Conservation (phyloP, 2,113 vertebrate genomes). For the Synchiropus splendidus region DNA sequence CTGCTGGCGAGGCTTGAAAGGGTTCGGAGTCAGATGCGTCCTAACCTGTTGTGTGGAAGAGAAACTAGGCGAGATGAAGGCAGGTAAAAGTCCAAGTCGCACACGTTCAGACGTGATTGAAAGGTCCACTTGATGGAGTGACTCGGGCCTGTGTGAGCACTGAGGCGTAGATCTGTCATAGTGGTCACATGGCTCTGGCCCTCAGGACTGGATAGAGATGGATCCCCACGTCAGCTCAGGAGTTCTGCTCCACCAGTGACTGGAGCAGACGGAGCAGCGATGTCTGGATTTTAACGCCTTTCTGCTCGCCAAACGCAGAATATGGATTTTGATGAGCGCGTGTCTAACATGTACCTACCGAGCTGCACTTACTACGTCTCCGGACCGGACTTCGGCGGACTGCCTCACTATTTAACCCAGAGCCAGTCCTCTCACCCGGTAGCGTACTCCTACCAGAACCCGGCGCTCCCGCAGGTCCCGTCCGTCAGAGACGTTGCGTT, state of each 20-base stretch:
- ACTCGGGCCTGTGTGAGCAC: slow-evolving; percentile 50
- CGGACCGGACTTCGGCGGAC: slow-evolving; percentile 93
- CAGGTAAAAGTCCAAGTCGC: too few species aligned
- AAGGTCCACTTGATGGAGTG: slow-evolving; percentile 34
- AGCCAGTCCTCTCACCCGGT: slow-evolving; percentile 95
- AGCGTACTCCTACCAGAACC: slow-evolving; percentile 93
- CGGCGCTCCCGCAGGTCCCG: slow-evolving; percentile 93
- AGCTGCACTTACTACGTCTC: slow-evolving; percentile 99
- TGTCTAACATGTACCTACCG: slow-evolving; percentile 98
- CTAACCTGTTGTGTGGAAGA: too few species aligned
- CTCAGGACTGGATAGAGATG: slow-evolving; percentile 97
- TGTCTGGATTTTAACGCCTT: slow-evolving; percentile 76
- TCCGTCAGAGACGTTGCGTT: slow-evolving; percentile 97
- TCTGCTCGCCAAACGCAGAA: slow-evolving; percentile 77
- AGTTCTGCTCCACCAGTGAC: slow-evolving; percentile 91
- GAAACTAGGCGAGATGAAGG: too few species aligned
- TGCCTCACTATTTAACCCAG: slow-evolving; percentile 96
- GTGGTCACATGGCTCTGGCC: slow-evolving; percentile 98
- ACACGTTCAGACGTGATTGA: too few species aligned
- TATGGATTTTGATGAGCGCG: slow-evolving; percentile 99
- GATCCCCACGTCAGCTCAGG: slow-evolving; percentile 99
- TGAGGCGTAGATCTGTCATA: slow-evolving; percentile 82
- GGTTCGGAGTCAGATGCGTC: too few species aligned
- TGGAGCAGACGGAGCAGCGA: slow-evolving; percentile 88
- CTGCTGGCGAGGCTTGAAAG: too few species aligned